Base-by-base conservation (phyloP, 1,140 invertebrate genomes). In the Papilio polytes region DNA sequence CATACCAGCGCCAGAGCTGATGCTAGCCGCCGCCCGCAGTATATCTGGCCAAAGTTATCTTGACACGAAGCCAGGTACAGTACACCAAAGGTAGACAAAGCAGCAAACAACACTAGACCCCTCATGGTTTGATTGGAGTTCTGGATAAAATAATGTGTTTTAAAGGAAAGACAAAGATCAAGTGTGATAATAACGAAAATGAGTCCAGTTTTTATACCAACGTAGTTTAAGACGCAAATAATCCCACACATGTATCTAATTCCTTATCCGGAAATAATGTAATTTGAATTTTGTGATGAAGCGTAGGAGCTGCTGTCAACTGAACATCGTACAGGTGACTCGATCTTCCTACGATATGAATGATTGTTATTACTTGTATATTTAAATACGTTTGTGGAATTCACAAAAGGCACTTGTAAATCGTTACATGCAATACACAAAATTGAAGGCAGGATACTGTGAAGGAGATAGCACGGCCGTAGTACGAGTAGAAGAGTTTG, bases 21-120 rank as follows among this genome's bases (percentile, higher is more conserved):
- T 0, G 83, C 66, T 12, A 84, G 56, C 6, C 81, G 41, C 56
- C 81, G 51, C 18, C 83, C 83, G 36, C 83, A 84, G 22, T 84
- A 84, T 1, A 82, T 77, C n/a, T 84, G 78, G 3, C 48, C 74
- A 9, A 76, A 78, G 51, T 22, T 31, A 44, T 66, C 77, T 36
- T 81, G 74, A 51, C 74, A 80, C 13, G 72, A 44, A 53, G 36
- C 74, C 48, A 77, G 2, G 3, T 7, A 22, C 12, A 26, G n/a
- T 70, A 70, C 12, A 36, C 63, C 63, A 15, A 12, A 70, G 3
- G 36, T 41, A 41, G 22, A 13, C 10, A 31, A 70, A 31, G 31
- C 22, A 70, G 36, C 9, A 13, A 31, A 13, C 6, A 7, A 31
- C 12, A 31, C 22, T 70, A 31, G 13, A 70, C 13, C 26, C 26